Evolutionary conservation across 2,113 vertebrate genomes (phyloP).

Genomic region (Calidris pygmaea): DNA sequence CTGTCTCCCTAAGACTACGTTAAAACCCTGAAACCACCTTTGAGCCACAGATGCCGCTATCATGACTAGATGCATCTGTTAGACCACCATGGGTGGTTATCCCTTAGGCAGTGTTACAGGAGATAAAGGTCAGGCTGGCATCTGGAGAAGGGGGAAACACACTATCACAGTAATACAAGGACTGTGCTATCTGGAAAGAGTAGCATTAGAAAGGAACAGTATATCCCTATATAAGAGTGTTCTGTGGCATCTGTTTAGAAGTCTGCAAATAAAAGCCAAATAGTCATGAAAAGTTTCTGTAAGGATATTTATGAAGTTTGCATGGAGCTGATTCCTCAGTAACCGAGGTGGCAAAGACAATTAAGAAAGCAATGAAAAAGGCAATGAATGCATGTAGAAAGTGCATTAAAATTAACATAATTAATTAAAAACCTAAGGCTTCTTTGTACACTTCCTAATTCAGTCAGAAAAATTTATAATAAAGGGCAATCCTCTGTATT

Average conservation of each 20-base stretch:
- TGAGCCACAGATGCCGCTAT: too few species aligned
- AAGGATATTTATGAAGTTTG: slow-evolving; percentile 26
- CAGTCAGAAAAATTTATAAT: background rate
- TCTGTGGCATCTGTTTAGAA: background rate
- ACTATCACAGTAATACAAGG: background rate
- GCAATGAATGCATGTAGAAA: background rate
- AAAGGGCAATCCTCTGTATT: background rate
- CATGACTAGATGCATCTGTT: too few species aligned
- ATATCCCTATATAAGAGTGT: background rate
- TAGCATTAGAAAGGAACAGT: background rate
- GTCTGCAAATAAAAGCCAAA: slow-evolving; percentile 15
- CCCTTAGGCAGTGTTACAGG: too few species aligned
- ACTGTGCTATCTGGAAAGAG: background rate
- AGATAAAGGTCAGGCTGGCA: too few species aligned
- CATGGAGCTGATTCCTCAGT: background rate
- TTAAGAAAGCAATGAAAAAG: background rate
- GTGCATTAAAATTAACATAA: background rate
- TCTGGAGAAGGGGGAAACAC: too few species aligned
- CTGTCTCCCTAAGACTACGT: too few species aligned
- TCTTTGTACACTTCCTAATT: background rate
- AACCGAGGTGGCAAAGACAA: background rate
- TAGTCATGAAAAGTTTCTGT: background rate
- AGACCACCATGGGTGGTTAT: too few species aligned
- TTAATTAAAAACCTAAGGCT: background rate
- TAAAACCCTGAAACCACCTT: too few species aligned